Evolutionary conservation across 2,797 vertebrate species (phyloP).

Genomic region (Triplophysa yarkandensis): DNA sequence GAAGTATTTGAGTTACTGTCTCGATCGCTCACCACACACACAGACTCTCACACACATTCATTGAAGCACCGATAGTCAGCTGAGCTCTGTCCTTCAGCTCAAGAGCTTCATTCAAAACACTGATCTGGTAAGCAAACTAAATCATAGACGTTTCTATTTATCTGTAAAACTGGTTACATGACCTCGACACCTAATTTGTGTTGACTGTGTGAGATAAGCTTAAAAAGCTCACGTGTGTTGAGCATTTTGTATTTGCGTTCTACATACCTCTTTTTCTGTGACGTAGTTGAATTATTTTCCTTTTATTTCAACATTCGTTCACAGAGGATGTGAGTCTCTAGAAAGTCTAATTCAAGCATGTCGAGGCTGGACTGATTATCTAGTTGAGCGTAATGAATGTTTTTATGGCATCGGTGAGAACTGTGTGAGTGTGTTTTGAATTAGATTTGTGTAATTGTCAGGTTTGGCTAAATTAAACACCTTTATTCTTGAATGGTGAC

Average conservation of each 20-base stretch:
- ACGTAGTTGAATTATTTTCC: neutral
- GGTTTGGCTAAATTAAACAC: constrained; percentile 39
- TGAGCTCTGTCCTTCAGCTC: constrained; percentile 38
- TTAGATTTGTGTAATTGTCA: constrained; percentile 13
- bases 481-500: neutral
- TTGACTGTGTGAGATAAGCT: constrained; percentile 9
- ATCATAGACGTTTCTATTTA: neutral
- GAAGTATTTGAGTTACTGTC: constrained; percentile 54
- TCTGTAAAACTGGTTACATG: constrained; percentile 1
- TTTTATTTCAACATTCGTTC: constrained; percentile 34
- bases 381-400: constrained; percentile 44
- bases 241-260: neutral
- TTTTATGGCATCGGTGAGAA: constrained; percentile 27
- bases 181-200: neutral
- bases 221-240: neutral
- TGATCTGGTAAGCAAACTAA: constrained; percentile 36
- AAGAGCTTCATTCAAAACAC: constrained; percentile 25
- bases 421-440: constrained; percentile 28
- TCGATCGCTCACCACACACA: constrained; percentile 23
- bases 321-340: constrained; percentile 21
- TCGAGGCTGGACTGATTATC: constrained; percentile 27
- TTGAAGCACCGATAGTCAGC: constrained; percentile 19
- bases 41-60: constrained; percentile 37
- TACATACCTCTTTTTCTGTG: neutral
- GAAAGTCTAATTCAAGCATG: constrained; percentile 30